Percentiles rank a stretch among this genome's conserved stretches.
Evolutionary conservation across 2,113 vertebrate species (phyloP).

Genomic region (Phoxinus phoxinus): DNA sequence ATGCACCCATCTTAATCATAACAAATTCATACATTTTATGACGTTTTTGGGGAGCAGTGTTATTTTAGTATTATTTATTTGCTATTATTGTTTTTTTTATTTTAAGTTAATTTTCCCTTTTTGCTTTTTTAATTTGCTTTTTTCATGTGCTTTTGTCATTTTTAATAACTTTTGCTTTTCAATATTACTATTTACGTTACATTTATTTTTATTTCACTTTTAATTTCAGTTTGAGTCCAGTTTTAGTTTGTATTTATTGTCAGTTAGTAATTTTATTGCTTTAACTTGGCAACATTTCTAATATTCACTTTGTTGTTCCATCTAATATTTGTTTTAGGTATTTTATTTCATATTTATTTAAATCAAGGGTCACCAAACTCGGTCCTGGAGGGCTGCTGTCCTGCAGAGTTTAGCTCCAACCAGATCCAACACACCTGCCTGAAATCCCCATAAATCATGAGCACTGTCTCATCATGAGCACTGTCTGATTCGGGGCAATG

Average conservation of each 20-base stretch:
- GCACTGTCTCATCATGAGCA: no score
- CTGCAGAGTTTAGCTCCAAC: no score
- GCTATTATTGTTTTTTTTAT: background rate
- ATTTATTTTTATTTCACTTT: background rate
- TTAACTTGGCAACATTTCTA: no score
- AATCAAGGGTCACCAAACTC: no score
- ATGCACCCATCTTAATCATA: no score
- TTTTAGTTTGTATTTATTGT: no score
- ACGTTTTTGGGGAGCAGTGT: background rate
- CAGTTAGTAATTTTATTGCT: no score
- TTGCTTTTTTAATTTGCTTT: background rate
- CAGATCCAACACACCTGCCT: no score
- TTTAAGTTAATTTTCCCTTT: background rate
- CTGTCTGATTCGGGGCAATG: no score
- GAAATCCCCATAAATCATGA: no score
- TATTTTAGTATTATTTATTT: background rate
- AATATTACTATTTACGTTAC: background rate
- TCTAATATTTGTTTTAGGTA: background rate
- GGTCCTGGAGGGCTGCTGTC: no score
- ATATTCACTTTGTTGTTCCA: background rate
- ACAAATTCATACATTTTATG: background rate
- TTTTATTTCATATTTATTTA: background rate
- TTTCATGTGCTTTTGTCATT: background rate
- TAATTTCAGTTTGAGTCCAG: no score
- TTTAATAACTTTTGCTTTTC: background rate